Conservation (phyloP, 2,113 vertebrate genomes). For the Periophthalmus modestus region DNA sequence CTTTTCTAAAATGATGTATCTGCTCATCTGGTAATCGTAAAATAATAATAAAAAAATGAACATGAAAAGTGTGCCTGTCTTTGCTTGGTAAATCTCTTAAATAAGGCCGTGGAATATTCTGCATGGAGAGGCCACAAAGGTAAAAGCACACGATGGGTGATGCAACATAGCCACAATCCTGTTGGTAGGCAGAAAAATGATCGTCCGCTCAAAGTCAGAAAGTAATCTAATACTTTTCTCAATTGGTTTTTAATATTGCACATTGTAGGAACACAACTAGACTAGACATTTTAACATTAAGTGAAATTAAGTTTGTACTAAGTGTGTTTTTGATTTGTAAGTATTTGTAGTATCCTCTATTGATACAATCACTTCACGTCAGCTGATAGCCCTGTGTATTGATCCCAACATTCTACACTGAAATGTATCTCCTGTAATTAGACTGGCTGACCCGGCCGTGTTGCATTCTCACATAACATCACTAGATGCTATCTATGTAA, state of each 20-base stretch:
- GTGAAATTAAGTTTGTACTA: neutral
- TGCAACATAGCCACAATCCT: slow-evolving; percentile 1
- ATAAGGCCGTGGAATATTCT: neutral
- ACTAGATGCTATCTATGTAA: too few relatives aligned
- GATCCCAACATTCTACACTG: too few relatives aligned
- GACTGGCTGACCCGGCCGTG: too few relatives aligned
- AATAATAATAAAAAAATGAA: slow-evolving; percentile 70
- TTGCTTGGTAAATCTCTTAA: slow-evolving; percentile 1
- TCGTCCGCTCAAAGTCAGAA: neutral
- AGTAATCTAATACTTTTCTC: neutral
- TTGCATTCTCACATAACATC: too few relatives aligned
- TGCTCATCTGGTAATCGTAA: slow-evolving; percentile 80
- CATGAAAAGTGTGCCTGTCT: slow-evolving; percentile 32
- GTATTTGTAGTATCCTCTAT: too few relatives aligned
- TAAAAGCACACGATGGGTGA: neutral
- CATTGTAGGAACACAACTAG: neutral
- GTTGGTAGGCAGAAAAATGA: neutral
- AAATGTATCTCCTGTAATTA: too few relatives aligned
- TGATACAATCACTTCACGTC: too few relatives aligned
- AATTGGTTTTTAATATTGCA: neutral
- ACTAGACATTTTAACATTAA: neutral
- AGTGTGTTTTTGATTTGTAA: too few relatives aligned
- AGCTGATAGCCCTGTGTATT: too few relatives aligned
- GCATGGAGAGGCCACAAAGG: neutral
- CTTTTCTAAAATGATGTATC: slow-evolving; percentile 81